These are phyloP conservation scores for Zapornia atra DNA, from an alignment of 2,113 vertebrate species.

Conservation along the genomic window DNA sequence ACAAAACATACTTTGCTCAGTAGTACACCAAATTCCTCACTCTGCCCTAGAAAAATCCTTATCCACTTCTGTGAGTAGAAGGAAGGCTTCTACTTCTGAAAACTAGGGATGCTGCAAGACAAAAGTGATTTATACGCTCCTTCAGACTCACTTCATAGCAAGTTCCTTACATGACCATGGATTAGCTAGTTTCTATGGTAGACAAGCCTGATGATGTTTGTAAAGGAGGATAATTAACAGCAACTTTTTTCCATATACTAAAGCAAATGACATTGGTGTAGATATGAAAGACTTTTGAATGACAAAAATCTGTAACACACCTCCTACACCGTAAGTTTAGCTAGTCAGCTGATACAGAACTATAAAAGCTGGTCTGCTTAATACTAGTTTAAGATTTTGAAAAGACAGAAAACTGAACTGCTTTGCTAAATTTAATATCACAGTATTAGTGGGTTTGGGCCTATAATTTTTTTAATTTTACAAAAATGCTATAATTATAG, in stretches of 20 bases:
- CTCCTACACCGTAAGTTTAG: slow-evolving; percentile 3
- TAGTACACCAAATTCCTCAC: not conserved
- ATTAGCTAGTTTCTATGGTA: not conserved
- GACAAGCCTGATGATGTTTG: not conserved
- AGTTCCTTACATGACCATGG: not conserved
- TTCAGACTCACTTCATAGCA: not conserved
- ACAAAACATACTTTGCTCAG: not conserved
- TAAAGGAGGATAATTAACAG: slow-evolving; percentile 14
- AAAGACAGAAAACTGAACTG: not conserved
- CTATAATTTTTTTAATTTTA: not conserved
- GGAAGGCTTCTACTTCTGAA: not conserved
- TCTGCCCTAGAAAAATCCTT: not conserved
- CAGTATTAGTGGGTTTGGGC: not conserved
- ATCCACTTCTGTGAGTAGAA: not conserved
- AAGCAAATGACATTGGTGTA: not conserved
- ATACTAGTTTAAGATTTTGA: not conserved
- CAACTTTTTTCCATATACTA: not conserved
- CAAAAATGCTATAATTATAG: not conserved
- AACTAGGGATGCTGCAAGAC: not conserved
- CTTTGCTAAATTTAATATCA: not conserved
- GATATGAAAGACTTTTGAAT: slow-evolving; percentile 14
- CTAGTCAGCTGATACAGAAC: slow-evolving; percentile 17
- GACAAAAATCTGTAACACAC: slow-evolving; percentile 26
- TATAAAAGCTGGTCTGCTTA: not conserved
- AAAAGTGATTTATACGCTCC: not conserved